A percentile compares a stretch with the other conserved stretches of the same genome.
Evolutionary conservation across 2,888 invertebrate species (phyloP).

Genomic region (Metallyticus violacea): DNA sequence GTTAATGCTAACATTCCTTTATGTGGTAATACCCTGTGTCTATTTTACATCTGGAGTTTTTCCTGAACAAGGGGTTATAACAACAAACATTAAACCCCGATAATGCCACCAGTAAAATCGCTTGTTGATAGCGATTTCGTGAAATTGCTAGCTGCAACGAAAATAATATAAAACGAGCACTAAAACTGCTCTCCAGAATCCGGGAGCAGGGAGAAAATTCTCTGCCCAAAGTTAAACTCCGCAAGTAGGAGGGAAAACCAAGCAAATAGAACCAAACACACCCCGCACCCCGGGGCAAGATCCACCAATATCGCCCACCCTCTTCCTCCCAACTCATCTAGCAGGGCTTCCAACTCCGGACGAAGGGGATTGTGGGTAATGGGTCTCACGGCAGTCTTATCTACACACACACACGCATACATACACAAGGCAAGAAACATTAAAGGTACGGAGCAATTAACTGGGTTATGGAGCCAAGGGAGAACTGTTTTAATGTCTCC

Average conservation of each 20-base stretch:
- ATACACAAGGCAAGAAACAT: slow-evolving; percentile 17
- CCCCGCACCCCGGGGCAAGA: neutral
- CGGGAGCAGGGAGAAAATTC: slow-evolving; percentile 1
- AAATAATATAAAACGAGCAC: slow-evolving; percentile 12
- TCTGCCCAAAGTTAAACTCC: neutral
- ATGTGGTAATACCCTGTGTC: no score
- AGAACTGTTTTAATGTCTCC: slow-evolving; percentile 29
- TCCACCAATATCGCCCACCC: slow-evolving; percentile 3
- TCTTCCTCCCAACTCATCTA: slow-evolving; percentile 12
- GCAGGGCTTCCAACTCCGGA: neutral
- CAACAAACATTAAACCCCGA: neutral
- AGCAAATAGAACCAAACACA: neutral
- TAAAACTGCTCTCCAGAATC: neutral
- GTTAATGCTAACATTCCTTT: no score
- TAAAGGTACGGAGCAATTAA: slow-evolving; percentile 33
- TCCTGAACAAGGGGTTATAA: neutral
- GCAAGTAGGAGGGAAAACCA: neutral
- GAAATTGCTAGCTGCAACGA: neutral
- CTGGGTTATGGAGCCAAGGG: slow-evolving; percentile 19
- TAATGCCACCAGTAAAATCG: neutral
- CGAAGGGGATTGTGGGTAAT: slow-evolving; percentile 35
- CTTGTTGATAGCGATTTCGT: slow-evolving; percentile 5
- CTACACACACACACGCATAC: neutral
- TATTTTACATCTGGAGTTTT: neutral
- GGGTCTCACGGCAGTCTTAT: slow-evolving; percentile 36